phyloP scores from a whole-genome alignment of 1,140 invertebrate species.

The Cotesia typhae region DNA sequence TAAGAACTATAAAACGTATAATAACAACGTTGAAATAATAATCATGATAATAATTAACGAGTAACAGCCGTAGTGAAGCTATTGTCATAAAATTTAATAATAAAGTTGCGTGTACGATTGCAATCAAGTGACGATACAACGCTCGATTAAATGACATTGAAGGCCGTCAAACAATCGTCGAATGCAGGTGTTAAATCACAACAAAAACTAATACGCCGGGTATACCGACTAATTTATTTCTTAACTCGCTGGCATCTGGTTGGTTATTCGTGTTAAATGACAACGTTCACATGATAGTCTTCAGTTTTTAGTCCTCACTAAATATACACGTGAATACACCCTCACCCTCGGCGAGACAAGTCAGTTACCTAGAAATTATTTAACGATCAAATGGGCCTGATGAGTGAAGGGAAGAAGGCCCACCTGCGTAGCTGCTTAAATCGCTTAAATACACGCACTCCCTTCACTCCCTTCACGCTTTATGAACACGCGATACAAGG shows the following conservation, averaged over 20 bases:
- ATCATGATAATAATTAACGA: too few relatives aligned
- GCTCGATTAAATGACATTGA: constrained; percentile 3
- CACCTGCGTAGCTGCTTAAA: constrained; percentile 1
- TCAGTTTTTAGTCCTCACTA: neutral
- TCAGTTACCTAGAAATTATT: neutral
- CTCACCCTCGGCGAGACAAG: neutral
- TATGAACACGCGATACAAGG: constrained; percentile 7
- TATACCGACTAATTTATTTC: neutral
- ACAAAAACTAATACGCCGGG: neutral
- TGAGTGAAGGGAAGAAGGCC: constrained; percentile 8
- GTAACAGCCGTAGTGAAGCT: too few relatives aligned
- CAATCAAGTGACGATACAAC: constrained; percentile 5
- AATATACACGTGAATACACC: neutral
- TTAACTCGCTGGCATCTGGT: neutral
- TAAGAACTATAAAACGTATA: too few relatives aligned
- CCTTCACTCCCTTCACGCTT: neutral
- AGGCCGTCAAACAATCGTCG: neutral
- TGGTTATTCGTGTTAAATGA: neutral
- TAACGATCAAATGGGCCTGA: neutral
- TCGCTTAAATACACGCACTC: constrained; percentile 4
- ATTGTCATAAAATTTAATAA: neutral
- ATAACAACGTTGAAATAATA: too few relatives aligned
- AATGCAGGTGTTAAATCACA: constrained; percentile 12
- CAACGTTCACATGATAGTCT: neutral
- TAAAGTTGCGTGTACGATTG: neutral